Evolutionary conservation across 2,888 invertebrate genomes (phyloP), one percentile per base, ranked within the genome.

Genomic region (Nebria brevicollis): DNA sequence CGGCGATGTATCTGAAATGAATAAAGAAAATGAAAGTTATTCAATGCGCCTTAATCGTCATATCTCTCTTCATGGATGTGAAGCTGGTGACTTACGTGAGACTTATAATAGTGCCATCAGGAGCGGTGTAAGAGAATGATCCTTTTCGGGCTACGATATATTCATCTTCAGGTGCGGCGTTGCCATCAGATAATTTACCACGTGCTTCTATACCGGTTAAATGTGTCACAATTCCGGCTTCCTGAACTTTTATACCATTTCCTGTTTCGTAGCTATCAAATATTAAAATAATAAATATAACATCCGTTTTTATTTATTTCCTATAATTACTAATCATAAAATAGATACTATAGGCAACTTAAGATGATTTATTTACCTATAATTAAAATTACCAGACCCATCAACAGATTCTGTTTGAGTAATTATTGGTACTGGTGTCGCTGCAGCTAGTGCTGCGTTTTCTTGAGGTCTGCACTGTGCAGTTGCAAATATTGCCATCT

Each of bases 161-260:
- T 54, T 90, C 89, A 43, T 81, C 81, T 80, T 89, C 90, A 11
- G 83, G 84, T 72, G 82, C 81, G 20, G 83, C 84, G n/a, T 91
- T 90, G 81, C 89, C 87, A 5, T 66, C 74, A 2, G 75, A 74
- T 11, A 75, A 76, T 54, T 88, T 88, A 20, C 89, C 90, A 76
- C 89, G 89, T n/a, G 89, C 85, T 64, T 85, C 86, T 75, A 89
- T 86, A 84, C 89, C 89, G 8, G 91, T 90, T 66, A 93, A 87
- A 82, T 92, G 91, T 88, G 95, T 95, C 84, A 94, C 90, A 86
- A 92, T 94, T 34, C 94, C 94, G 68, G 90, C 91, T 88, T 95
- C 94, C 89, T 95, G 94, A 0, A 95, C 93, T 85, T 93, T 92
- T 82, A 95, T 95, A 82, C 95, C 95, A 87, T 95, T 95, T 2